phyloP scores from a whole-genome alignment of 2,888 invertebrate genomes.

The Hemicrepidius hirtus region DNA sequence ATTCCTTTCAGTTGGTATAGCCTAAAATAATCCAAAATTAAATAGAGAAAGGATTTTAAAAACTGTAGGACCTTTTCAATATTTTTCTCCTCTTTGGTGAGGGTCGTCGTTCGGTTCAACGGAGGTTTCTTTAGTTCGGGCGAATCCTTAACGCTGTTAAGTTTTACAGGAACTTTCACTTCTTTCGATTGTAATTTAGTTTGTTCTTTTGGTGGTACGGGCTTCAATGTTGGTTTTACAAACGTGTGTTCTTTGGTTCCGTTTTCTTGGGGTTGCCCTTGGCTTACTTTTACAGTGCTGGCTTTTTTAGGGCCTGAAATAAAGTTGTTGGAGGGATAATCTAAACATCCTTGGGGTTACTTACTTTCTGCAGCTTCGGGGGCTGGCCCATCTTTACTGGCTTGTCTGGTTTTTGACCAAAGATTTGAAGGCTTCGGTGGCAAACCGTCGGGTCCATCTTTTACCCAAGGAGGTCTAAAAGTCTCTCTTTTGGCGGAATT shows the following conservation, averaged over 20 bases:
- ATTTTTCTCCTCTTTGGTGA: slow-evolving; percentile 42
- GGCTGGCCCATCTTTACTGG: slow-evolving; percentile 34
- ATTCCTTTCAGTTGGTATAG: slow-evolving; percentile 66
- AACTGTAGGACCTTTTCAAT: slow-evolving; percentile 35
- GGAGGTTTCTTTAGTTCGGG: slow-evolving; percentile 54
- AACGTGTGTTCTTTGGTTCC: slow-evolving; percentile 67
- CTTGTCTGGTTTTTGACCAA: slow-evolving; percentile 44
- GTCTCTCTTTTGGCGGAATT: slow-evolving; percentile 76
- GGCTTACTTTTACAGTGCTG: background rate
- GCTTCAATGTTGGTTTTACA: slow-evolving; percentile 67
- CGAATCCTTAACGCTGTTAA: slow-evolving; percentile 67
- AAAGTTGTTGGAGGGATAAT: too few species aligned
- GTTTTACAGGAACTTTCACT: slow-evolving; percentile 69
- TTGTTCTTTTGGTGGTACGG: slow-evolving; percentile 67
- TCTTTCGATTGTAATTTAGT: slow-evolving; percentile 65
- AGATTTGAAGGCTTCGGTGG: slow-evolving; percentile 65
- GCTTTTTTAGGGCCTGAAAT: slow-evolving; percentile 29
- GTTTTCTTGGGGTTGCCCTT: slow-evolving; percentile 64
- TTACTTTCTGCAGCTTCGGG: slow-evolving; percentile 27
- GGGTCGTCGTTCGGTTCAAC: slow-evolving; percentile 23
- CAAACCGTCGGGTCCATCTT: slow-evolving; percentile 77
- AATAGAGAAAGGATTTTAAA: background rate
- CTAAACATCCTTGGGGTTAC: background rate
- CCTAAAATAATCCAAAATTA: slow-evolving; percentile 55
- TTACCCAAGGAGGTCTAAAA: slow-evolving; percentile 85